phyloP scores from a whole-genome alignment of 2,888 invertebrate genomes.

The Cerceris rybyensis region DNA sequence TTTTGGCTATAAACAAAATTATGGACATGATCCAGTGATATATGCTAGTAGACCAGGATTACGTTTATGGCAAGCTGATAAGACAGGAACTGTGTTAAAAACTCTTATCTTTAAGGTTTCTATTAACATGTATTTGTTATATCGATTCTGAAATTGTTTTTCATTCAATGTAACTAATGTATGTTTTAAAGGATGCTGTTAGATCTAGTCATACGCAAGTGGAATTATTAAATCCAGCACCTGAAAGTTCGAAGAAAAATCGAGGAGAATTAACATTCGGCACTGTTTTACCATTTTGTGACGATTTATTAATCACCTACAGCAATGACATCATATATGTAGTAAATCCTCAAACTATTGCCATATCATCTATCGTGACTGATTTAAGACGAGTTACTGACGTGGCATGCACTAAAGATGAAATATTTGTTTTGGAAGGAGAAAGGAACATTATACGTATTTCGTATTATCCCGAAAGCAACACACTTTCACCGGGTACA shows the following conservation, averaged over 20 bases:
- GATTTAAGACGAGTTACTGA: conserved; percentile 77
- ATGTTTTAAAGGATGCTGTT: conserved; percentile 73
- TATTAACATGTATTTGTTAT: neutral
- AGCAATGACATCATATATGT: conserved; percentile 88
- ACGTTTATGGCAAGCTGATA: conserved; percentile 92
- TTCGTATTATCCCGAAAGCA: conserved; percentile 88
- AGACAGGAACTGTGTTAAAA: conserved; percentile 89
- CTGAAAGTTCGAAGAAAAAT: conserved; percentile 79
- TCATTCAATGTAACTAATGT: neutral
- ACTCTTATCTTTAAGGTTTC: conserved; percentile 92
- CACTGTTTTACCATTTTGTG: conserved; percentile 86
- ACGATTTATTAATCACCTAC: conserved; percentile 89
- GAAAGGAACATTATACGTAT: conserved; percentile 90
- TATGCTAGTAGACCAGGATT: conserved; percentile 92
- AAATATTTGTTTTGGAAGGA: conserved; percentile 93
- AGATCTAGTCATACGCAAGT: conserved; percentile 84
- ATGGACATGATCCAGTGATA: conserved; percentile 84
- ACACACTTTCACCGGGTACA: conserved; percentile 67
- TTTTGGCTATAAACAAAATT: conserved; percentile 84
- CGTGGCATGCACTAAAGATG: conserved; percentile 86
- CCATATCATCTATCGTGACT: conserved; percentile 75
- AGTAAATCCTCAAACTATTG: conserved; percentile 86
- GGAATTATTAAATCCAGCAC: conserved; percentile 88
- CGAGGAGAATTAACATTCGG: conserved; percentile 86
- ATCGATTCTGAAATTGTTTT: neutral